A percentile compares a stretch with the other conserved stretches of the same genome.
phyloP scores from a whole-genome alignment of 2,888 invertebrate species.

The Siphonodentalium dalli region DNA sequence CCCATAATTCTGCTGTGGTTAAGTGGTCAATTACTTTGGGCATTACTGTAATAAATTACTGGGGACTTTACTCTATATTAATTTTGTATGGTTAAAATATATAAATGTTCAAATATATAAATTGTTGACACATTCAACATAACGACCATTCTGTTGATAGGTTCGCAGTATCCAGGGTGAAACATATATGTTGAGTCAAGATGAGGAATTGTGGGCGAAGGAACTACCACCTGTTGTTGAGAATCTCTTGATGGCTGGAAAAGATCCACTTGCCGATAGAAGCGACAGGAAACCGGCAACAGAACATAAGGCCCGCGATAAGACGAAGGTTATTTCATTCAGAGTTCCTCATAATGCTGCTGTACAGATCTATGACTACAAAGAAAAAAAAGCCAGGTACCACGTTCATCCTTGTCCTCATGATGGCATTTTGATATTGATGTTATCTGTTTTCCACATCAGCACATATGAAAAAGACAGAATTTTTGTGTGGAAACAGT shows the following conservation, averaged over 20 bases:
- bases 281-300: slow-evolving; percentile 32
- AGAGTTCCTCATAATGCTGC: slow-evolving; percentile 69
- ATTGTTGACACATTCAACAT: no score
- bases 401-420: neutral
- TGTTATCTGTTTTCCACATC: neutral
- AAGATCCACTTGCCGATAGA: slow-evolving; percentile 67
- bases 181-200: slow-evolving; percentile 68
- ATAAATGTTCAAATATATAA: no score
- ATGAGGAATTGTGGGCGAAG: slow-evolving; percentile 66
- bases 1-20: no score
- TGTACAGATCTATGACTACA: slow-evolving; percentile 69
- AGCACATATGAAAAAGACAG: neutral
- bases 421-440: no score
- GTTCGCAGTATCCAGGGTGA: slow-evolving; percentile 66
- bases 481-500: neutral
- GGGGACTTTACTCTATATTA: no score
- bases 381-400: slow-evolving; percentile 67
- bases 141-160: no score
- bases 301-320: slow-evolving; percentile 45
- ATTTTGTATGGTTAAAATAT: no score
- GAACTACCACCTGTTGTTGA: slow-evolving; percentile 65
- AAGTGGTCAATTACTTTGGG: no score
- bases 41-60: no score
- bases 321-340: slow-evolving; percentile 64
- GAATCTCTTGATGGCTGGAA: slow-evolving; percentile 47